Evolutionary conservation across 1,140 invertebrate genomes (phyloP), one percentile per base, ranked within the genome.

Genomic region (Wasmannia auropunctata): DNA sequence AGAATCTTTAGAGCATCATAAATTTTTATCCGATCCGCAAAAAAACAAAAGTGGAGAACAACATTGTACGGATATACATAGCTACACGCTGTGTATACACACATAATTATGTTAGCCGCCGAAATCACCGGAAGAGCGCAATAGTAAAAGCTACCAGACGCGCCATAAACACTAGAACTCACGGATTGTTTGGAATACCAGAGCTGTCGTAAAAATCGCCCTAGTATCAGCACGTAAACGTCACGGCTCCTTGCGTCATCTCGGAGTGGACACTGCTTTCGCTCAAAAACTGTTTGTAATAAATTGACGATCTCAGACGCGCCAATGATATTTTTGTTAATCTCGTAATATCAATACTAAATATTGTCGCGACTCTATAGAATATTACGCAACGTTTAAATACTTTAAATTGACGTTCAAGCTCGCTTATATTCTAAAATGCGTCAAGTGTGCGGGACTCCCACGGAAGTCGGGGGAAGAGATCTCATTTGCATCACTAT

Each of bases 401-500:
- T 46, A 46, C 16, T n/a, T 72, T 54, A 19, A 69, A 69, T 54
- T 31, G 51, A 72, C 37, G 19, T 67, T 40, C n/a, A n/a, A 58
- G 51, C n/a, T 67, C 40, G 22, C n/a, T 43, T 51, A 11, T 69
- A 40, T 34, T 80, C 14, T 22, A 25, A 22, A 54, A 76, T 31
- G 11, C 28, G 16, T 46, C 51, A 34, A 31, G 28, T 11, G 14
- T 54, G 22, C 43, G 34, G 19, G 83, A 49, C 31, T 43, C 58
- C 62, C 46, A 34, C 31, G 40, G 14, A 19, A 58, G 25, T 43
- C 22, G 5, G 25, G 11, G 25, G 43, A 22, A 69, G n/a, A 70
- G n/a, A 70, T 31, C 85, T 90, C 89, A 90, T 90, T 90, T 90
- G 34, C 89, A 90, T 90, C 43, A 81, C 88, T 90, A 90, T 87